Evolutionary conservation across 2,797 vertebrate genomes (phyloP), one percentile per base, ranked within the genome.

Genomic region (Microchirus variegatus): DNA sequence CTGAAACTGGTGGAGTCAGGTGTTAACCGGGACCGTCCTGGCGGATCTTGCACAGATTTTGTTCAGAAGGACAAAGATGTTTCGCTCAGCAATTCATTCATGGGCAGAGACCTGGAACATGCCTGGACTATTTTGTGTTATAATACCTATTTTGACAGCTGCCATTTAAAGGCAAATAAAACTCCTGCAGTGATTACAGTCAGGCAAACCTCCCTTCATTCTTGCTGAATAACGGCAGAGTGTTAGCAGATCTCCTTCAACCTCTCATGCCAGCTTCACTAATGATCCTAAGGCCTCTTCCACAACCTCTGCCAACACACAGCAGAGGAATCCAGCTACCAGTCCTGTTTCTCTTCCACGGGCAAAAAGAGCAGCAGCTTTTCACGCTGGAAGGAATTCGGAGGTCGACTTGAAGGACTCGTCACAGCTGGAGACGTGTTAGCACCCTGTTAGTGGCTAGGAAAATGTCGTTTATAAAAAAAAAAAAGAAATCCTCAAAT

Each of bases 121-220:
- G 63, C 55, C 73, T 46, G 46, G 12, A 35, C 70, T 63, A 76
- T 81, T 81, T 67, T 56, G 66, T 70, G 67, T 63, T 86, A 77
- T 76, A 78, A 42, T 63, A 64, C 52, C 77, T 91, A 84, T 91
- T 92, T 92, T 90, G 87, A 91, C 90, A 91, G 90, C 88, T 92
- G 89, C 86, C 87, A 88, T 85, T 90, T 88, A 86, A 89, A 90
- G 82, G 78, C 76, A 82, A 78, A 81, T 83, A 71, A 81, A 84
- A 88, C 82, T 77, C 77, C 70, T 2, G 56, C 72, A 63, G 73
- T 83, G 85, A 90, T 91, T 89, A 86, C 62, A 88, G 78, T 87
- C 78, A 78, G 75, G 77, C 75, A 81, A 85, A 63, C 75, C 73
- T 77, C 77, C 76, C 72, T 87, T 81, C 80, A 46, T 87, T 88